Percentiles rank a stretch among this genome's conserved stretches.
Conservation (phyloP, 1,140 invertebrate species). For the Brachionus sp. region DNA sequence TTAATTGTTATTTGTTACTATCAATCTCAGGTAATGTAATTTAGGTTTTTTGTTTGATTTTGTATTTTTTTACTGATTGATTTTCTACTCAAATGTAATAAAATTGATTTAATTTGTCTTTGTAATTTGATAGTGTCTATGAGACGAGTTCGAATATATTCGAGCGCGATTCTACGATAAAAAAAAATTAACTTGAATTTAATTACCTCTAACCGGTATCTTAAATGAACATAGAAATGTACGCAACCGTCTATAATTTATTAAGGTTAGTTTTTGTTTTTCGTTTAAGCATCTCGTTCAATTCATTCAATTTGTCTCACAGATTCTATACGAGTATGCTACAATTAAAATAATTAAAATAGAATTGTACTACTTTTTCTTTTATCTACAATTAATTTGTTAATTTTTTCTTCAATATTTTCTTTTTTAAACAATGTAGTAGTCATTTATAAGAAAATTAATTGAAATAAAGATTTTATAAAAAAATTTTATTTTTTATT, state of each 20-base stretch:
- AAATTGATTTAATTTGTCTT: background rate
- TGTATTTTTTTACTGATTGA: background rate
- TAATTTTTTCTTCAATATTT: background rate
- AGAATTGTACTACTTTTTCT: background rate
- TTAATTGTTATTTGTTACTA: constrained; percentile 29
- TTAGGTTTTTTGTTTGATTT: background rate
- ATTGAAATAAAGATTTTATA: constrained; percentile 1
- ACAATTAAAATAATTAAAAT: background rate
- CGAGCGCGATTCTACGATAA: background rate
- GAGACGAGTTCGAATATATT: background rate
- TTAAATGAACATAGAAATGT: background rate
- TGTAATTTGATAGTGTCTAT: background rate
- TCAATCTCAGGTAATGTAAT: constrained; percentile 28
- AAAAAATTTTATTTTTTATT: background rate
- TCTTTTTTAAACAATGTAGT: background rate
- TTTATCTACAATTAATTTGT: background rate
- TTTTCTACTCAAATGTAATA: background rate
- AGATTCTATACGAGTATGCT: background rate
- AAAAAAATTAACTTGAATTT: constrained; percentile 1
- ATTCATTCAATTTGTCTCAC: background rate
- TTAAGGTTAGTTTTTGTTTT: background rate
- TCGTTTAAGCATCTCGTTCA: background rate
- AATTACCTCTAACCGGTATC: background rate
- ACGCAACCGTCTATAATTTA: background rate
- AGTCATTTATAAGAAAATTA: background rate